Percentiles rank a stretch among this genome's conserved stretches.
Evolutionary conservation across 2,113 vertebrate genomes (phyloP).

Genomic region (Perca schrenkii): DNA sequence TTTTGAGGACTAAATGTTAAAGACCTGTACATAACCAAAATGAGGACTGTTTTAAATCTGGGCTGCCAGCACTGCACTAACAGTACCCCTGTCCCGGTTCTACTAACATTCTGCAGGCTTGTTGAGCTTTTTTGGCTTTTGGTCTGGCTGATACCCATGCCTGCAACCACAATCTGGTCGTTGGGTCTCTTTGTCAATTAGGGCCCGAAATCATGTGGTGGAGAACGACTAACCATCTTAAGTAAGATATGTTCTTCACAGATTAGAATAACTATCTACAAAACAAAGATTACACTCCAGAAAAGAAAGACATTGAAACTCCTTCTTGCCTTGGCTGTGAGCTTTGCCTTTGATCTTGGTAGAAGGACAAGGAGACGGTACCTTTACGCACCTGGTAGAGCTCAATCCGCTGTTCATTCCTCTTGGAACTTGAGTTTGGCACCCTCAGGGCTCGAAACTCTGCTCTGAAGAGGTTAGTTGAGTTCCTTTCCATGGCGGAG

Average conservation of each 20-base stretch:
- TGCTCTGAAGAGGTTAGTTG: constrained; percentile 92
- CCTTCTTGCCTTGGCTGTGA: constrained; percentile 12
- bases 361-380: constrained; percentile 69
- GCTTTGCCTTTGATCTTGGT: constrained; percentile 34
- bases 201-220: constrained; percentile 25
- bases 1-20: constrained; percentile 17
- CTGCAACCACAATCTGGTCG: constrained; percentile 45
- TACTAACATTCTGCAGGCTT: constrained; percentile 50
- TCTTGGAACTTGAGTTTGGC: constrained; percentile 90
- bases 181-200: constrained; percentile 43
- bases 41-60: constrained; percentile 10
- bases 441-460: constrained; percentile 92
- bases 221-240: constrained; percentile 43
- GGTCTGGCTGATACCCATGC: constrained; percentile 39
- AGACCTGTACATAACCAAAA: constrained; percentile 43
- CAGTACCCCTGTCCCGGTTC: constrained; percentile 19
- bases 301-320: background rate
- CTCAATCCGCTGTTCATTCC: constrained; percentile 92
- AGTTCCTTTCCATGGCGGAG: constrained; percentile 93
- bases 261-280: background rate
- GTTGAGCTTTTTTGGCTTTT: constrained; percentile 35
- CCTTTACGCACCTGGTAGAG: constrained; percentile 93
- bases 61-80: constrained; percentile 25
- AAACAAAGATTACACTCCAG: background rate
- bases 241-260: constrained; percentile 23